Base-by-base conservation (phyloP, 2,797 vertebrate genomes). In the Muscicapa striata region DNA sequence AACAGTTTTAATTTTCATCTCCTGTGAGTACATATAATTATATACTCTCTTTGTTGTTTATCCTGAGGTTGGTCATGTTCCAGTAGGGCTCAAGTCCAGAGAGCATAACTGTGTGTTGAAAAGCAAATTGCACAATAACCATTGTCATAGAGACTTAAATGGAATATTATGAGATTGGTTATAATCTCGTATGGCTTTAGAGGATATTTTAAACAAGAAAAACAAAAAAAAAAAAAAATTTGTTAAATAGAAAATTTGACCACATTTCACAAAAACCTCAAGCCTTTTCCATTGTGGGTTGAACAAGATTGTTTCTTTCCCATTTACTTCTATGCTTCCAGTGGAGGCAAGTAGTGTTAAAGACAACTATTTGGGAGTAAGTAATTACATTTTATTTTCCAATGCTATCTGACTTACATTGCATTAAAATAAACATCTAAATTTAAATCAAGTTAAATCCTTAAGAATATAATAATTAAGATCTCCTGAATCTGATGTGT, bases 111-210 rank as follows among this genome's bases (percentile, higher is more conserved):
- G 45, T 49, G 76, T 90, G 78, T 90, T 87, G 83, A 95, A 95
- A 96, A 59, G 74, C 46, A 89, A 93, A 94, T 95, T 94, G 45
- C 88, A 80, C 55, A 91, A 92, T 77, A 85, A 84, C 20, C 13
- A 66, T 76, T 36, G 46, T 70, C 48, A 72, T 1, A 84, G 51
- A 87, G 34, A 55, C 36, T 72, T 90, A 90, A 88, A 86, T 48
- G 29, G 34, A 82, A 77, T 86, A 91, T 74, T 58, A 66, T 32
- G 67, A 88, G 84, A 81, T 94, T 90, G 82, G 16, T 66, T 90
- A 40, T 55, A 90, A 89, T 43, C 62, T 83, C 0, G 0, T 40
- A 57, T 38, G 34, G 51, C 32, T 86, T 93, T 82, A 38, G 19
- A 58, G 30, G 43, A 55, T 13, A n/a, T 54, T 75, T 91, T 62